These are phyloP conservation scores for Bombus confusus DNA, from an alignment of 1,140 invertebrate species.

Conservation along the genomic window DNA sequence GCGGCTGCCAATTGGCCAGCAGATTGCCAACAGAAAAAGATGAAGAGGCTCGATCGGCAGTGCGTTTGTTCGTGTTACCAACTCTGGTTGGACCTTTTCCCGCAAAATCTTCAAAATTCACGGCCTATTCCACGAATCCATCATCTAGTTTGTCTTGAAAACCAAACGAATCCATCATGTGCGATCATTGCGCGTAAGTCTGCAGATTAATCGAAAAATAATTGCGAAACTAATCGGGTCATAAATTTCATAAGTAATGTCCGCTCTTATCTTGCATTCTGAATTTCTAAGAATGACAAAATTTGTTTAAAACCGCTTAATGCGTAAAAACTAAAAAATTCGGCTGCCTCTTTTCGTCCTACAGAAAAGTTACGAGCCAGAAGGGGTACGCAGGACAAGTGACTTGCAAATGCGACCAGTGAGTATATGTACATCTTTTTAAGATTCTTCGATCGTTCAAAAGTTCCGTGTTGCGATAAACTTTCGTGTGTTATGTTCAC, in stretches of 20 bases:
- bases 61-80: slow-evolving; percentile 15
- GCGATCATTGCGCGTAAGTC: slow-evolving; percentile 70
- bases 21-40: slow-evolving; percentile 23
- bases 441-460: not conserved
- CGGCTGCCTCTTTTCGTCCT: not conserved
- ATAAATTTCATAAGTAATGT: not conserved
- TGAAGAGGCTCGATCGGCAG: slow-evolving; percentile 7
- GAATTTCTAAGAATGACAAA: too few relatives aligned
- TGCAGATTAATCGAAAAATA: not conserved
- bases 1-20: not conserved
- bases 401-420: slow-evolving; percentile 71
- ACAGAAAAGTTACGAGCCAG: slow-evolving; percentile 67
- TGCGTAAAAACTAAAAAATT: not conserved
- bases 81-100: not conserved
- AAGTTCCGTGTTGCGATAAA: not conserved
- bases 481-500: slow-evolving; percentile 16
- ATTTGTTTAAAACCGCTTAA: too few relatives aligned
- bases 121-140: not conserved
- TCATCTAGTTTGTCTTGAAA: too few relatives aligned
- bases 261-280: not conserved
- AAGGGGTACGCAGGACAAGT: slow-evolving; percentile 71
- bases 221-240: not conserved
- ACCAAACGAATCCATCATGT: slow-evolving; percentile 54
- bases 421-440: slow-evolving; percentile 20
- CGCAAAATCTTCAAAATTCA: slow-evolving; percentile 38